Evolutionary conservation across 2,797 vertebrate species (phyloP).

Genomic region (Chaenodraco wilsoni): DNA sequence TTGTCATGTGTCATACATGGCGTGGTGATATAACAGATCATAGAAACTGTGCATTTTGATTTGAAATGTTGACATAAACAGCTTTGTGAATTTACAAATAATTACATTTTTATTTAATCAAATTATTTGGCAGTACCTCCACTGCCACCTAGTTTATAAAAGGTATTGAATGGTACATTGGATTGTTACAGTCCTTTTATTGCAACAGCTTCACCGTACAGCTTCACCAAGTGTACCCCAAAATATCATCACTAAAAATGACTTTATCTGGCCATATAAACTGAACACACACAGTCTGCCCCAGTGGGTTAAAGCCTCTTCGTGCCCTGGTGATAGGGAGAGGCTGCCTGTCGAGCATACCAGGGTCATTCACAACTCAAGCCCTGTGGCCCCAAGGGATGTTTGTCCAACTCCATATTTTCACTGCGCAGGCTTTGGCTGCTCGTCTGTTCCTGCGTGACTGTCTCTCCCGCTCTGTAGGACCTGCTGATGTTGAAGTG

Average conservation of each 20-base stretch:
- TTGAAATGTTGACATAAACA: no score
- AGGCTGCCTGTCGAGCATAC: conserved; percentile 38
- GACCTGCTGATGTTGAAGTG: conserved; percentile 38
- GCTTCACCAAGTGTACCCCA: neutral
- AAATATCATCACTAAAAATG: neutral
- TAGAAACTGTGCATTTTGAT: no score
- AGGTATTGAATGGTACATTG: neutral
- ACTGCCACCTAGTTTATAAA: no score
- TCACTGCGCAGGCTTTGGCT: conserved; percentile 39
- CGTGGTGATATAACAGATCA: no score
- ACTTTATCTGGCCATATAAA: neutral
- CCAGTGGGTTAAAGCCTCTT: conserved; percentile 7
- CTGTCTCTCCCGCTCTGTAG: conserved; percentile 25
- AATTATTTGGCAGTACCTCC: no score
- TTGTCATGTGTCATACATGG: no score
- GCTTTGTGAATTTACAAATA: no score
- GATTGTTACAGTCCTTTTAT: neutral
- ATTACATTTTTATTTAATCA: no score
- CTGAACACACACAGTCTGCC: neutral
- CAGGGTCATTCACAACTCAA: conserved; percentile 55
- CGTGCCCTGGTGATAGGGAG: conserved; percentile 18
- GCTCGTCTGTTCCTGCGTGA: conserved; percentile 32
- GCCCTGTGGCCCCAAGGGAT: conserved; percentile 47
- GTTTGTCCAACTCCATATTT: conserved; percentile 61
- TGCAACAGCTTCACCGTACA: neutral